phyloP scores from a whole-genome alignment of 2,113 vertebrate species.

The Thamnophis sirtalis region DNA sequence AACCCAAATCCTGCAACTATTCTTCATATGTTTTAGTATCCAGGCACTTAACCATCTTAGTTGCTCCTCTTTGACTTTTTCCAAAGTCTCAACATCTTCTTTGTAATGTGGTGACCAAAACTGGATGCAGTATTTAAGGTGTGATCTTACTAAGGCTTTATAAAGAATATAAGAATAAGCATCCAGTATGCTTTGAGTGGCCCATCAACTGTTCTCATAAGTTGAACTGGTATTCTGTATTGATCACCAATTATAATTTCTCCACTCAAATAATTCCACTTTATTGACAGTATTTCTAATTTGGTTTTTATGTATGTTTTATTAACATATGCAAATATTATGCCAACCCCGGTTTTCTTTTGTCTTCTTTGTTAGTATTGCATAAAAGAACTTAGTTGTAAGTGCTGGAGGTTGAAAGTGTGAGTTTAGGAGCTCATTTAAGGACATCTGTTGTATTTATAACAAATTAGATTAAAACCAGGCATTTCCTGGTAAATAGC shows the following conservation, averaged over 20 bases:
- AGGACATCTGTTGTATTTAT: neutral
- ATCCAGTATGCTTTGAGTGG: neutral
- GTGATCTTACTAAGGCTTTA: too few relatives aligned
- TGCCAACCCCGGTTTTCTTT: neutral
- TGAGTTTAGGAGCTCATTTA: neutral
- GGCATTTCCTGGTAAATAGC: neutral
- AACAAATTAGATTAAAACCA: neutral
- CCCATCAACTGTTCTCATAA: neutral
- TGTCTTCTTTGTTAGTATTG: neutral
- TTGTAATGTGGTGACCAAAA: too few relatives aligned
- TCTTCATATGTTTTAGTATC: too few relatives aligned
- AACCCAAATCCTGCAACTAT: too few relatives aligned
- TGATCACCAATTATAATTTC: neutral
- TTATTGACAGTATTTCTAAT: neutral
- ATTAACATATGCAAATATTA: neutral
- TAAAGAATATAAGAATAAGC: neutral
- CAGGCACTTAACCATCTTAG: too few relatives aligned
- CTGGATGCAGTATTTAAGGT: too few relatives aligned
- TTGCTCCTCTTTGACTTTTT: too few relatives aligned
- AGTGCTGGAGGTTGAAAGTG: neutral
- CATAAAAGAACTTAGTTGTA: neutral
- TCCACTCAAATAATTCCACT: neutral
- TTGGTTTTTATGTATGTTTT: neutral
- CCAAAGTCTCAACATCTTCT: too few relatives aligned
- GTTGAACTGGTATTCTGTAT: neutral